Percentiles rank a stretch among this genome's conserved stretches.
Conservation (phyloP, 2,888 invertebrate genomes). For the Caenorhabditis wallacei region DNA sequence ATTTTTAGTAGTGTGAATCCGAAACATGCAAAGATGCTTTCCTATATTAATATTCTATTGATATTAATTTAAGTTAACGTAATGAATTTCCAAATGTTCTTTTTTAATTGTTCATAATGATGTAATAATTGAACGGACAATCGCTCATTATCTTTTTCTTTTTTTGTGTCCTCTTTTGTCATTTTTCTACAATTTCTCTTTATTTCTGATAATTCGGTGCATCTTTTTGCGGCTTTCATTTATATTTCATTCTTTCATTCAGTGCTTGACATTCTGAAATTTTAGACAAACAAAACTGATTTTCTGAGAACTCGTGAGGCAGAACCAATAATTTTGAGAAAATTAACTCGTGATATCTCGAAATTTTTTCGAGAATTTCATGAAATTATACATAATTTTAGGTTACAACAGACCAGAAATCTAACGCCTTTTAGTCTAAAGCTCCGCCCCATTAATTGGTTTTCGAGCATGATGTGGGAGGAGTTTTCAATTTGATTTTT, state of each 20-base stretch:
- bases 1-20: background rate
- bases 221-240: background rate
- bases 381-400: conserved; percentile 26
- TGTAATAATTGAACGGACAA: no score
- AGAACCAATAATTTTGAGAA: background rate
- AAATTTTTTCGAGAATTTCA: conserved; percentile 1
- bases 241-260: background rate
- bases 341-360: conserved; percentile 13
- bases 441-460: conserved; percentile 25
- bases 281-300: background rate
- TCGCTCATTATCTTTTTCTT: no score
- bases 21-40: background rate
- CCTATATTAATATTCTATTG: no score
- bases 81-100: no score
- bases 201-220: background rate
- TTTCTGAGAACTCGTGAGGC: conserved; percentile 11
- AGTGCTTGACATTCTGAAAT: background rate
- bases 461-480: conserved; percentile 6
- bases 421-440: conserved; percentile 5
- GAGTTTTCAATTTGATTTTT: background rate
- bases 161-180: no score
- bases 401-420: conserved; percentile 14
- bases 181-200: background rate
- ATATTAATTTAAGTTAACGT: no score
- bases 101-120: no score